phyloP scores from a whole-genome alignment of 2,888 invertebrate species.

The Sarcophaga carnaria region DNA sequence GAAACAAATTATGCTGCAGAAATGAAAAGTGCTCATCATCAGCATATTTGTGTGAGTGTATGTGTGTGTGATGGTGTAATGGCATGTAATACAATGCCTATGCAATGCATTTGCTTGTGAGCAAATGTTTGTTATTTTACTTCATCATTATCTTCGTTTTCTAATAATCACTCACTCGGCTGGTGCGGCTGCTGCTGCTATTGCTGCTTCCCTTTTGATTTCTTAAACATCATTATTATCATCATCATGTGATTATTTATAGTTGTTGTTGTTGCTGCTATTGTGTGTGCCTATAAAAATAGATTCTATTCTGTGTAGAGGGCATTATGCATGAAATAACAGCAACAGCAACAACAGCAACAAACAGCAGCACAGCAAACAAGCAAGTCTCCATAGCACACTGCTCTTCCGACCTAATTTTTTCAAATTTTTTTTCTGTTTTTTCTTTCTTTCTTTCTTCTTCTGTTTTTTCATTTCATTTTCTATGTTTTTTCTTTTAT shows the following conservation, averaged over 20 bases:
- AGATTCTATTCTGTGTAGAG: conserved; percentile 61
- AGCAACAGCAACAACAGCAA: not conserved
- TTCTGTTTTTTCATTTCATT: conserved; percentile 47
- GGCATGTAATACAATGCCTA: not conserved
- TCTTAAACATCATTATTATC: not conserved
- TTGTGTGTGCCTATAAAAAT: conserved; percentile 58
- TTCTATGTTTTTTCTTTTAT: conserved; percentile 20
- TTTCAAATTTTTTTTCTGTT: conserved; percentile 36
- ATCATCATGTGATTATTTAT: conserved; percentile 15
- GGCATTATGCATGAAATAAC: conserved; percentile 67
- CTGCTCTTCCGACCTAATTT: conserved; percentile 74
- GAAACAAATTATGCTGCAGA: too few species aligned
- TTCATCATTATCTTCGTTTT: too few species aligned
- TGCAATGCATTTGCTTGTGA: conserved; percentile 25
- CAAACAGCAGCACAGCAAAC: conserved; percentile 6
- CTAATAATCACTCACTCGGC: too few species aligned
- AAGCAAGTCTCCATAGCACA: conserved; percentile 66
- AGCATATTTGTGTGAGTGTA: not conserved
- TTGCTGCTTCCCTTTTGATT: not conserved
- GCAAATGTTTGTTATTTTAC: too few species aligned
- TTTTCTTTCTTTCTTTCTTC: conserved; percentile 32
- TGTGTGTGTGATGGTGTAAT: not conserved
- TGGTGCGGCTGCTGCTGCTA: too few species aligned
- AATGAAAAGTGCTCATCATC: too few species aligned
- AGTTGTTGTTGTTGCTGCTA: conserved; percentile 19